Evolutionary conservation across 2,113 vertebrate genomes (phyloP), one percentile per base, ranked within the genome.

Genomic region (Sebastes fasciatus): DNA sequence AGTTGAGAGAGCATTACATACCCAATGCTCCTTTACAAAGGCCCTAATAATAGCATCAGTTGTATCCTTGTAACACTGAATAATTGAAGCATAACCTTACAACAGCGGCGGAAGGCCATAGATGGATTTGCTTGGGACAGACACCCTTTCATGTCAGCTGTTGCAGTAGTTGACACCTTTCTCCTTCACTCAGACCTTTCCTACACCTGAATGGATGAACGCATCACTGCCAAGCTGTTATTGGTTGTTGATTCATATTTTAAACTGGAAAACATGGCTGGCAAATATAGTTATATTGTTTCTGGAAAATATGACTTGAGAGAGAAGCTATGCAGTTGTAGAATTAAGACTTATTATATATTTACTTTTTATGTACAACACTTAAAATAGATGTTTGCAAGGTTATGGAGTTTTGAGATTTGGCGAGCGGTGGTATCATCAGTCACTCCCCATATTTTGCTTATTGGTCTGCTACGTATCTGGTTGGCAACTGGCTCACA

Each of bases 401-500:
- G 19, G 16, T 42, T 10, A 49, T 34, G 17, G 23, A 48, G 8
- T 42, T n/a, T 13, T 51, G 54, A 62, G 45, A 62, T 8, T 58
- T 42, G 5, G 69, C 6, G 1, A 54, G 23, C 62, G 19, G 16
- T 23, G 19, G 19, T 21, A 23, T 49, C 40, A 75, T 52, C 14
- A 60, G 42, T 55, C 48, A 23, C 4, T 34, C 52, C 52, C 23
- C 19, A n/a, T 0, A 40, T 5, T 69, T 64, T 85, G 46, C 52
- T 57, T 34, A 73, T 21, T 51, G 48, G 23, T 76, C 9, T 57
- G 19, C 16, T 48, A 40, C 57, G 16, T 57, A 71, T 76, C 19
- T 86, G 55, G 40, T 63, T 66, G 49, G 61, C 48, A 71, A 77
- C 63, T 19, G 19, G 57, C 68, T 84, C 42, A 4, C 10, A 68